phyloP scores from a whole-genome alignment of 2,888 invertebrate species.

The Neocrepidodera transversa region DNA sequence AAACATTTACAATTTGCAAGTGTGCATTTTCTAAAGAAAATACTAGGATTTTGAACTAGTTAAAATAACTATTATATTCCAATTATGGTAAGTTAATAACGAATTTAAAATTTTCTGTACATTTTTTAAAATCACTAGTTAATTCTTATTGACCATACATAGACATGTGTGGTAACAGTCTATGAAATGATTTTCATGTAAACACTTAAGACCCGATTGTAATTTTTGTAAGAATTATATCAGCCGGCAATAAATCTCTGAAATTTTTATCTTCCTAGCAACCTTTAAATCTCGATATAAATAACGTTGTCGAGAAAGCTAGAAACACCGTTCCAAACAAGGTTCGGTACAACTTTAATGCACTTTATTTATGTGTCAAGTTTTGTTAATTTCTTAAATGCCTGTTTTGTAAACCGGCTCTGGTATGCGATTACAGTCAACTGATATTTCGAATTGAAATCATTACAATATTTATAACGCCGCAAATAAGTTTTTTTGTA shows the following conservation, averaged over 20 bases:
- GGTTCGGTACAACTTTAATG: slow-evolving; percentile 17
- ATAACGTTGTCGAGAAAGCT: slow-evolving; percentile 18
- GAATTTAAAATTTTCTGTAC: no score
- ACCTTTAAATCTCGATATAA: slow-evolving; percentile 15
- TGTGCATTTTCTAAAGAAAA: no score
- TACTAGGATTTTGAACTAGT: no score
- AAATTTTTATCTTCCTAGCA: slow-evolving; percentile 15
- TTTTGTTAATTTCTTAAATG: slow-evolving; percentile 16
- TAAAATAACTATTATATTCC: no score
- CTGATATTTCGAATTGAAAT: slow-evolving; percentile 14
- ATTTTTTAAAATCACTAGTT: neutral
- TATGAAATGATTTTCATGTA: slow-evolving; percentile 8
- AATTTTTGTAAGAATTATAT: neutral
- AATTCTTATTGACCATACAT: neutral
- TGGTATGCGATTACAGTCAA: slow-evolving; percentile 15
- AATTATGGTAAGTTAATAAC: no score
- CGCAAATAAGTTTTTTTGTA: neutral
- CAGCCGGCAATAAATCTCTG: slow-evolving; percentile 7
- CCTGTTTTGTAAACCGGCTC: slow-evolving; percentile 17
- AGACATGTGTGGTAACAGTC: neutral
- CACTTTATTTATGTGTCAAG: slow-evolving; percentile 13
- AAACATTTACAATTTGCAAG: no score
- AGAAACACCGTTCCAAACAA: slow-evolving; percentile 17
- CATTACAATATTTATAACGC: slow-evolving; percentile 3
- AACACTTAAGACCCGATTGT: neutral